A percentile compares a stretch with the other conserved stretches of the same genome.
Evolutionary conservation across 2,888 invertebrate species (phyloP).

Genomic region (Polydrusus pterygomalis): DNA sequence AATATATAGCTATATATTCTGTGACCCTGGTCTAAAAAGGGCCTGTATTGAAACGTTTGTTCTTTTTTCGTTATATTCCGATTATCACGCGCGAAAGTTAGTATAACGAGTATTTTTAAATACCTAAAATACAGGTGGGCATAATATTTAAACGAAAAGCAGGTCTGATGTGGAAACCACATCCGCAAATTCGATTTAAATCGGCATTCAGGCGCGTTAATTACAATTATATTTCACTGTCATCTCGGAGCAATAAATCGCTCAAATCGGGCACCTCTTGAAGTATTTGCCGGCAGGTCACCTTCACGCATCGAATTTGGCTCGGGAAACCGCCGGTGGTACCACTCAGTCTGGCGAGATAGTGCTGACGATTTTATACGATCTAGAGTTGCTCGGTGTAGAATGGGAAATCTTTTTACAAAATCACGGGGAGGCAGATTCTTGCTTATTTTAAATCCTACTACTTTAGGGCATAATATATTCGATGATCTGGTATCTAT

Average conservation of each 20-base stretch:
- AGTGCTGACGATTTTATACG: not conserved
- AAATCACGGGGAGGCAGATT: too few species aligned
- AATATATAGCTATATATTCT: too few species aligned
- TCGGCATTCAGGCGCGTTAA: conserved; percentile 3
- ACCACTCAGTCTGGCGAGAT: conserved; percentile 35
- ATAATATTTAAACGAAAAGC: not conserved
- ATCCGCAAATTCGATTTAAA: conserved; percentile 4
- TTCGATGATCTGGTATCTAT: too few species aligned
- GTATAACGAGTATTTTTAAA: too few species aligned
- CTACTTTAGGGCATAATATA: too few species aligned
- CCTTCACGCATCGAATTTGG: conserved; percentile 32
- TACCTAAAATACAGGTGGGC: too few species aligned
- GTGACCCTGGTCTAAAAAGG: too few species aligned
- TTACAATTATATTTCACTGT: conserved; percentile 21
- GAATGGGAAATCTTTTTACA: not conserved
- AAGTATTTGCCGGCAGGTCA: conserved; percentile 15
- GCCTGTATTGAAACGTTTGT: too few species aligned
- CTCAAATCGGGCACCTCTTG: conserved; percentile 5
- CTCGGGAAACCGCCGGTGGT: conserved; percentile 18
- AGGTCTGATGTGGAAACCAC: not conserved
- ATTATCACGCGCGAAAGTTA: too few species aligned
- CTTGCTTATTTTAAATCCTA: too few species aligned
- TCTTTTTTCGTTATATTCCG: too few species aligned
- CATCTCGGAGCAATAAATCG: conserved; percentile 6
- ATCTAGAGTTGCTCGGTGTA: not conserved